Percentiles rank a stretch among this genome's conserved stretches.
phyloP scores from a whole-genome alignment of 2,888 invertebrate genomes.

The Scaptomyza cyrtandrae region DNA sequence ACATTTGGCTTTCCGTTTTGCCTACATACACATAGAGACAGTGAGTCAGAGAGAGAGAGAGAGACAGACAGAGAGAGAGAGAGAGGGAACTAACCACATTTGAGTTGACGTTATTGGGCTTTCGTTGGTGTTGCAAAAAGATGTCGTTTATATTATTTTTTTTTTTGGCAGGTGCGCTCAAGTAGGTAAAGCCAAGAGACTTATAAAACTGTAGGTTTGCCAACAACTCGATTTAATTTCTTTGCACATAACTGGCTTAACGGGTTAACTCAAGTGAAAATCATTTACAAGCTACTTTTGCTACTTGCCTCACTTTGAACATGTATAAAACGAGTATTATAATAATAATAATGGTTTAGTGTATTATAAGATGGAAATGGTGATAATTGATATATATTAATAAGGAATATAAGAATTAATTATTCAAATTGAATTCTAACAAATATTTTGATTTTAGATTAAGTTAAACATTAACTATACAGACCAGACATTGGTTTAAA shows the following conservation, averaged over 20 bases:
- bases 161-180: constrained; percentile 27
- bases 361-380: no score
- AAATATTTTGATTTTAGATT: no score
- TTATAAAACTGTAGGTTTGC: background rate
- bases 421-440: no score
- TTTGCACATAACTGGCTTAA: background rate
- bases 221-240: background rate
- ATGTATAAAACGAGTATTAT: no score
- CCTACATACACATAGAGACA: no score
- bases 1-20: constrained; percentile 14
- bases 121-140: background rate
- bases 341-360: no score
- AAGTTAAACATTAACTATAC: no score
- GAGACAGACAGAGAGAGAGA: no score
- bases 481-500: background rate
- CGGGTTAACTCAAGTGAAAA: background rate
- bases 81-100: background rate
- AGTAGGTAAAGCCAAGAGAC: background rate
- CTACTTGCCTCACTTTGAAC: background rate
- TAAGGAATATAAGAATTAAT: no score
- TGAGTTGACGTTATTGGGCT: constrained; percentile 4
- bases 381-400: no score
- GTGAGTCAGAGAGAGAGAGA: no score
- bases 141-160: constrained; percentile 9
- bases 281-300: background rate